phyloP scores from a whole-genome alignment of 2,888 invertebrate genomes.

The Harpalus rubripes region DNA sequence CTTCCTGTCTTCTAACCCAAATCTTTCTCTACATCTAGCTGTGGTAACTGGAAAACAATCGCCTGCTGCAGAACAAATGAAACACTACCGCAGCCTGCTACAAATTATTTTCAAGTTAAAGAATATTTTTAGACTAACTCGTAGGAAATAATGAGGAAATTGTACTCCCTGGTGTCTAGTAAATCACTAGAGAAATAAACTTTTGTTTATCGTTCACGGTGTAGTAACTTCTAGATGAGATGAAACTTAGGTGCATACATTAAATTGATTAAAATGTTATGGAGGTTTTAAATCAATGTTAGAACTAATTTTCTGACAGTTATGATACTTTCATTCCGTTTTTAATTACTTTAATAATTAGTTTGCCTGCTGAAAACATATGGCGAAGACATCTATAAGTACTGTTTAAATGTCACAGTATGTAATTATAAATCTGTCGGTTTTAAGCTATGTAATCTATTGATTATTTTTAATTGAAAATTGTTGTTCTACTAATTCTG shows the following conservation, averaged over 20 bases:
- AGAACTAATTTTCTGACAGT: conserved; percentile 17
- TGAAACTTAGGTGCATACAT: not conserved
- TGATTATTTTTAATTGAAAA: conserved; percentile 18
- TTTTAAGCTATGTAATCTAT: not conserved
- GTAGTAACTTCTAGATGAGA: conserved; percentile 11
- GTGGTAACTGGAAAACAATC: conserved; percentile 5
- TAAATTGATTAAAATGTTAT: conserved; percentile 24
- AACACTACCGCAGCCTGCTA: conserved; percentile 30
- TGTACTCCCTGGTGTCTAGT: not conserved
- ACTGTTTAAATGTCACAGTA: conserved; percentile 10
- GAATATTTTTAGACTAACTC: conserved; percentile 37
- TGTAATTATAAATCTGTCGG: conserved; percentile 3
- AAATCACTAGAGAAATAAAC: conserved; percentile 19
- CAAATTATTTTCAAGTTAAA: conserved; percentile 37
- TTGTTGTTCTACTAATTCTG: not conserved
- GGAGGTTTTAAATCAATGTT: conserved; percentile 8
- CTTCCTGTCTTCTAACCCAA: conserved; percentile 20
- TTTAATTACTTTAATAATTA: conserved; percentile 3
- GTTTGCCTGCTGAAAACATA: not conserved
- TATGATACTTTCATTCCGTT: not conserved
- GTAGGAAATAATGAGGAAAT: conserved; percentile 27
- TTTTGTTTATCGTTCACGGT: conserved; percentile 33
- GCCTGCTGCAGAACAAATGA: conserved; percentile 30
- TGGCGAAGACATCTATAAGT: not conserved
- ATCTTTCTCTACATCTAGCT: conserved; percentile 12